Conservation (phyloP, 2,113 vertebrate genomes). For the Mormoops blainvillei region DNA sequence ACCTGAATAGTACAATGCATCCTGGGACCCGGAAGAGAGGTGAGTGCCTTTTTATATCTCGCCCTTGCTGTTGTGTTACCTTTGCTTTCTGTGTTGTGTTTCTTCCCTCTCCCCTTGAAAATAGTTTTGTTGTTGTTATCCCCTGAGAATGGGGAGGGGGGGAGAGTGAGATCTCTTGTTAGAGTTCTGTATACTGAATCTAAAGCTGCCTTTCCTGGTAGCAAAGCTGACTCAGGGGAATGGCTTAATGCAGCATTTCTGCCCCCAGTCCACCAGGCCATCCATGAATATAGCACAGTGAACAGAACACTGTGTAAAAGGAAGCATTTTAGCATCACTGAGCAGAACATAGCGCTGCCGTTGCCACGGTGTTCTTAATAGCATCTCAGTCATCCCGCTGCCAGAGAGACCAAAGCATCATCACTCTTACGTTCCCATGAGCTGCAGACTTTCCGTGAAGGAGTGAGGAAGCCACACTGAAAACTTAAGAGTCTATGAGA, state of each 20-base stretch:
- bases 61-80: conserved; percentile 37
- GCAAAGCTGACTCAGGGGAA: conserved; percentile 33
- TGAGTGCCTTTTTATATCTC: conserved; percentile 75
- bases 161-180: not conserved
- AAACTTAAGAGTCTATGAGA: not conserved
- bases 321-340: conserved; percentile 19
- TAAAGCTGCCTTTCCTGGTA: conserved; percentile 22
- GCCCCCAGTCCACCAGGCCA: conserved; percentile 26
- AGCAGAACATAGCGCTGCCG: conserved; percentile 16
- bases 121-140: not conserved
- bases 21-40: conserved; percentile 98
- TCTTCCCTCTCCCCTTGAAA: conserved; percentile 13
- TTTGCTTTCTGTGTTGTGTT: conserved; percentile 55
- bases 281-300: not conserved
- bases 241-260: conserved; percentile 26
- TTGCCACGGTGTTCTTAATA: conserved; percentile 52
- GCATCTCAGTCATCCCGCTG: conserved; percentile 35
- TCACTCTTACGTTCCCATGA: not conserved
- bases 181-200: conserved; percentile 18
- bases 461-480: not conserved
- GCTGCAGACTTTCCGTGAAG: conserved; percentile 58
- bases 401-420: not conserved
- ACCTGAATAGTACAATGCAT: conserved; percentile 98
- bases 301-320: conserved; percentile 25
- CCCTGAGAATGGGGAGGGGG: conserved; percentile 35